Percentiles rank a stretch among this genome's conserved stretches.
Conservation (phyloP, 2,797 vertebrate genomes). For the Gymnothorax reevesii region DNA sequence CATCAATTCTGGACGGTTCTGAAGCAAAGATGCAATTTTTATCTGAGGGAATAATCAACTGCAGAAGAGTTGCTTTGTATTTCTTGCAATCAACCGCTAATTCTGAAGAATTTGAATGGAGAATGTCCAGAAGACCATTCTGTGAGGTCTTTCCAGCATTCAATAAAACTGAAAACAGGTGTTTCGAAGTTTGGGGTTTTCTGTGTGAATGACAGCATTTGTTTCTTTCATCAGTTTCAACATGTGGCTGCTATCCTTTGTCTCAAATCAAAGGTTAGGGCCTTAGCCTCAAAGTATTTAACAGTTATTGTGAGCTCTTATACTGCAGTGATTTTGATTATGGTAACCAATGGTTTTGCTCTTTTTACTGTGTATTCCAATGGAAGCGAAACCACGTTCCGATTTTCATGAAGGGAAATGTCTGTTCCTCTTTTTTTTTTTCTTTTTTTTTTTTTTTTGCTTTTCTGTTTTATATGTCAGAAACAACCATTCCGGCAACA, state of each 20-base stretch:
- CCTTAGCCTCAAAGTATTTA: conserved; percentile 67
- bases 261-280: conserved; percentile 35
- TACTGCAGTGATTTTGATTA: conserved; percentile 73
- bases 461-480: conserved; percentile 7
- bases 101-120: not conserved
- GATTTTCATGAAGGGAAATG: conserved; percentile 10
- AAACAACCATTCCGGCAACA: conserved; percentile 20
- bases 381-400: conserved; percentile 23
- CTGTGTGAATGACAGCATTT: conserved; percentile 59
- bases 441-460: not conserved
- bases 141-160: conserved; percentile 48
- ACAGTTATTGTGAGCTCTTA: conserved; percentile 65
- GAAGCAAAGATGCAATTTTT: conserved; percentile 9
- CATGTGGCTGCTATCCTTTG: conserved; percentile 19
- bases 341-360: conserved; percentile 29
- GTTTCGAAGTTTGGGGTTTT: conserved; percentile 55
- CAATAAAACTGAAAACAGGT: not conserved
- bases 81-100: conserved; percentile 46
- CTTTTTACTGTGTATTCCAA: conserved; percentile 26
- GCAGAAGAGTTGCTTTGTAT: conserved; percentile 26
- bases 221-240: conserved; percentile 37
- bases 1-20: not conserved
- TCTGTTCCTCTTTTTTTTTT: conserved; percentile 16
- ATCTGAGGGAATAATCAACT: not conserved
- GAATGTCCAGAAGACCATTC: conserved; percentile 38